Conservation (phyloP, 2,888 invertebrate genomes). For the Athetis lepigone region DNA sequence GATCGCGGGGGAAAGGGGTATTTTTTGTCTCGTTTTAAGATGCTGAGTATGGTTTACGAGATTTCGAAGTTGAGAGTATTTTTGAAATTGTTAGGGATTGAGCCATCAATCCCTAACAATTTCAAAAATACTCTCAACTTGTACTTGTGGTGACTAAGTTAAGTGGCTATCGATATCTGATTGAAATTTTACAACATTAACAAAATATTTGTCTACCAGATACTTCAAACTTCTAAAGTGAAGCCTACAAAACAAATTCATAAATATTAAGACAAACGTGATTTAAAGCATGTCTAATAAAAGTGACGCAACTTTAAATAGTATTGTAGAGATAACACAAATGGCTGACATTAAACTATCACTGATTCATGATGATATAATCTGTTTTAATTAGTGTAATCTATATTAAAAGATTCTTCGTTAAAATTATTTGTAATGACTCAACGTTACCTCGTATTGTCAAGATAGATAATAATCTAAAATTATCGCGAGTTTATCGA, state of each 20-base stretch:
- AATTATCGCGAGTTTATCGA: not conserved
- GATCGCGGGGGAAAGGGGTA: constrained; percentile 36
- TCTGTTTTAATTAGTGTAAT: constrained; percentile 26
- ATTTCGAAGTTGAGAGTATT: constrained; percentile 85
- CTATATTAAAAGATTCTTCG: constrained; percentile 14
- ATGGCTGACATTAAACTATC: constrained; percentile 4
- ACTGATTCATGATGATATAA: constrained; percentile 23
- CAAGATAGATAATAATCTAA: constrained; percentile 8
- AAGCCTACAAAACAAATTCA: not conserved
- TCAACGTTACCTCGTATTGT: constrained; percentile 14
- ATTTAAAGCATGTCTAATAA: not conserved
- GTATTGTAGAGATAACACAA: constrained; percentile 25
- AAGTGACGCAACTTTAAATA: constrained; percentile 14
- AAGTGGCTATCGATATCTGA: constrained; percentile 51
- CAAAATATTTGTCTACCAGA: not conserved
- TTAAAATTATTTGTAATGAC: constrained; percentile 12
- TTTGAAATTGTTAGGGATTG: constrained; percentile 81
- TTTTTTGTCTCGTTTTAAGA: constrained; percentile 71
- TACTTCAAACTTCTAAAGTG: not conserved
- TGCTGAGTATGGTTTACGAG: constrained; percentile 85
- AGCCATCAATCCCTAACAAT: too few species aligned
- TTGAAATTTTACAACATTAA: not conserved
- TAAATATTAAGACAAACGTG: constrained; percentile 8
- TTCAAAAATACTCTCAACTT: too few species aligned
- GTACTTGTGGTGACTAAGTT: constrained; percentile 28